Evolutionary conservation across 2,888 invertebrate genomes (phyloP).

Genomic region (Nomada fucata): DNA sequence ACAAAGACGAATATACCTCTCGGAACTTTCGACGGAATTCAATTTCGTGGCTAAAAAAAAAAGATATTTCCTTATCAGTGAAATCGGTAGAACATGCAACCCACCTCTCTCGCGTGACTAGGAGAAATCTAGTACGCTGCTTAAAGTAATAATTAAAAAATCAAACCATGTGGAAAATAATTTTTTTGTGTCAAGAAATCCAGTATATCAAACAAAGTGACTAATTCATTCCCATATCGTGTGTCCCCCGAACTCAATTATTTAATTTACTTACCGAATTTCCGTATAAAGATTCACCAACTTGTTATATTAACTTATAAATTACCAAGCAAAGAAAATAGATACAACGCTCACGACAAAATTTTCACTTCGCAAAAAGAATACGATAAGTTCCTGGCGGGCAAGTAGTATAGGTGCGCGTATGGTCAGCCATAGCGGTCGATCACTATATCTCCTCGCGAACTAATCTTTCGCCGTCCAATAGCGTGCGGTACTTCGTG

Average conservation of each 20-base stretch:
- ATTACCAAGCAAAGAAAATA: background rate
- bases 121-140: no score
- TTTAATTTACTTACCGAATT: no score
- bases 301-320: background rate
- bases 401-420: slow-evolving; percentile 44
- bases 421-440: slow-evolving; percentile 35
- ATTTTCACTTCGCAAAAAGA: background rate
- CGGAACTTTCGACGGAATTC: no score
- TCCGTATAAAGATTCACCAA: no score
- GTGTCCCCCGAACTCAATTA: no score
- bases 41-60: background rate
- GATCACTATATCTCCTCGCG: background rate
- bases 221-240: no score
- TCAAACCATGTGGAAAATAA: no score
- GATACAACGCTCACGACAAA: background rate
- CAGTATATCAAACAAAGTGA: no score
- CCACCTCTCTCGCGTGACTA: no score
- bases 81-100: background rate
- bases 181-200: no score
- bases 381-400: background rate
- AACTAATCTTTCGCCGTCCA: slow-evolving; percentile 24
- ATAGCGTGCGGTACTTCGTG: slow-evolving; percentile 1
- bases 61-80: background rate
- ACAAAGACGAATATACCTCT: background rate
- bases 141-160: no score